Conservation (phyloP, 2,113 vertebrate species). For the Tragulus kanchil region DNA sequence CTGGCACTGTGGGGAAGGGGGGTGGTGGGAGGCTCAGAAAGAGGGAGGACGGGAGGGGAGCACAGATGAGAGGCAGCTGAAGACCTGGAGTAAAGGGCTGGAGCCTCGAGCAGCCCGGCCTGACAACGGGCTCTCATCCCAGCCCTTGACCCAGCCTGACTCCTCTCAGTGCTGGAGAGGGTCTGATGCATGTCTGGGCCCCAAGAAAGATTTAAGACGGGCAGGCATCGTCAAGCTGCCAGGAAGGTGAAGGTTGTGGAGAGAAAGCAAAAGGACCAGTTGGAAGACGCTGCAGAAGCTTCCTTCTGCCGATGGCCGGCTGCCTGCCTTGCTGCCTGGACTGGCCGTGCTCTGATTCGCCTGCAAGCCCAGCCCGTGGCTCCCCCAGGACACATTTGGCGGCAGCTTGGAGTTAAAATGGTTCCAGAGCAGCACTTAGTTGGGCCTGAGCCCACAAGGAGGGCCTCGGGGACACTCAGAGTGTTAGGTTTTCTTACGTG, state of each 20-base stretch:
- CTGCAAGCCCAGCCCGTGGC: neutral
- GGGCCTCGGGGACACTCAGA: neutral
- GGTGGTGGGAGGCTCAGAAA: fast-evolving
- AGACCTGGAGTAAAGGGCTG: neutral
- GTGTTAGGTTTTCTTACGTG: neutral
- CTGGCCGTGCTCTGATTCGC: neutral
- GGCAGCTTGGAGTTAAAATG: neutral
- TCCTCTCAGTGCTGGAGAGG: neutral
- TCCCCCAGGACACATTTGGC: neutral
- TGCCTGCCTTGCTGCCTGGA: fast-evolving
- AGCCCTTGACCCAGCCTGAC: neutral
- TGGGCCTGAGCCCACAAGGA: neutral
- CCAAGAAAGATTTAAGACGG: neutral
- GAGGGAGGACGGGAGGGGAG: neutral
- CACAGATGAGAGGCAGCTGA: neutral
- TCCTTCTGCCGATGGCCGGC: neutral
- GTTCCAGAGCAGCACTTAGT: constrained; percentile 25
- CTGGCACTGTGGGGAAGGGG: neutral
- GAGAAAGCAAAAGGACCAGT: too few relatives aligned
- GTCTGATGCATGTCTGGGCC: too few relatives aligned
- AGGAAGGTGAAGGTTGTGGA: neutral
- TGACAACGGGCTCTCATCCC: neutral
- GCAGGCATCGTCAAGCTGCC: fast-evolving
- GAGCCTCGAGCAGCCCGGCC: neutral
- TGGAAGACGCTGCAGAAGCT: fast-evolving